phyloP scores from a whole-genome alignment of 2,797 vertebrate genomes.

The Alauda arvensis region DNA sequence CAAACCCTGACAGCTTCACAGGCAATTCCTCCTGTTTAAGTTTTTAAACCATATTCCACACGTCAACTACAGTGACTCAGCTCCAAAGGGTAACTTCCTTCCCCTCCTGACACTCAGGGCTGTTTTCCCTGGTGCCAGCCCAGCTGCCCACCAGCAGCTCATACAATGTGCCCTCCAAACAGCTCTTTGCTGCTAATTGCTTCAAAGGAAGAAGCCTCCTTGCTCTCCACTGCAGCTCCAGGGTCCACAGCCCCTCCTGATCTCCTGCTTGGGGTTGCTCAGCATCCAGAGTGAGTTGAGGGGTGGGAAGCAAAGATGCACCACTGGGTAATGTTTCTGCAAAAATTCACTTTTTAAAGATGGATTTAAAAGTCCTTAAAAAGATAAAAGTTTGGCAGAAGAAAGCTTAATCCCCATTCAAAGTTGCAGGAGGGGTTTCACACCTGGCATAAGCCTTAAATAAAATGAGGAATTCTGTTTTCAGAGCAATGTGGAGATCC shows the following conservation, averaged over 20 bases:
- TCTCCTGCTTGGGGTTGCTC: not conserved
- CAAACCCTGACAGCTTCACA: not conserved
- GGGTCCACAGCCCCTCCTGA: not conserved
- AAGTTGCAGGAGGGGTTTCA: not conserved
- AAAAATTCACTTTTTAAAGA: not conserved
- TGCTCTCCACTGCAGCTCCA: not conserved
- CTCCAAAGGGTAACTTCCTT: not conserved
- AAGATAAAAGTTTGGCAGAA: not conserved
- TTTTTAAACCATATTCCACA: not conserved
- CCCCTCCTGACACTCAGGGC: not conserved
- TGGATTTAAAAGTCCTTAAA: rapidly evolving
- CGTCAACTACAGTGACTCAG: rapidly evolving
- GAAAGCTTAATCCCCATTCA: not conserved
- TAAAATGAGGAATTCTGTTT: not conserved
- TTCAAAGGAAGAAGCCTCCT: not conserved
- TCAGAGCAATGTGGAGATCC: not conserved
- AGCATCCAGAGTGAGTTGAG: not conserved
- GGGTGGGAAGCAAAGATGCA: not conserved
- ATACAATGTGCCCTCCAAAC: rapidly evolving
- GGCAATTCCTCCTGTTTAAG: not conserved
- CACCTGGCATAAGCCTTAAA: not conserved
- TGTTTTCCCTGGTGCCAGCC: not conserved
- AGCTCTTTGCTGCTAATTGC: not conserved
- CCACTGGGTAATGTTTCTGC: not conserved
- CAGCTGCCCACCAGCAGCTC: not conserved